Evolutionary conservation across 2,888 invertebrate species (phyloP), one percentile per base, ranked within the genome.

Genomic region (Tupiocoris notatus): DNA sequence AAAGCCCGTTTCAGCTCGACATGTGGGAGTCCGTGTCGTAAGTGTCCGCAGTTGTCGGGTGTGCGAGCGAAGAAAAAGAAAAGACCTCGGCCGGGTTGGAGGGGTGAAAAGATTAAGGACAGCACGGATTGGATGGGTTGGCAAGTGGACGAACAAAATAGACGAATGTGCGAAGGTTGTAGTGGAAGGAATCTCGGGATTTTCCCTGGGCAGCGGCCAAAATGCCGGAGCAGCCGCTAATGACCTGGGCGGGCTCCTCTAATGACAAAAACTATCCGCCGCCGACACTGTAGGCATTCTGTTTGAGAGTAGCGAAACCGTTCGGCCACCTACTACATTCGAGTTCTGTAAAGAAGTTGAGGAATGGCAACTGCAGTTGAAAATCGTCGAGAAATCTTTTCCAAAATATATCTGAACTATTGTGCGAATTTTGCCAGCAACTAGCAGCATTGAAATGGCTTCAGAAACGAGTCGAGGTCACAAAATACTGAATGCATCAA

Each of bases 181-280:
- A 59, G 18, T 20, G n/a, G 54, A 63, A 20, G 39, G 61, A n/a
- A n/a, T n/a, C n/a, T 17, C 3, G 61, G 62, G 62, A 39, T 39
- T 67, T 56, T 18, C 22, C n/a, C 73, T 73, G 73, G 73, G 73
- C 63, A 39, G 73, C 61, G 73, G 73, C 73, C 73, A 73, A 73
- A 73, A 73, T 63, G 65, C 39, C 25, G 25, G 54, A 57, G 62
- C n/a, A 54, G 54, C 6, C 73, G 62, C 73, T 73, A 73, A 73
- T 62, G 73, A 73, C 73, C 62, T 62, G 73, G 73, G 73, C 73
- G 73, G 73, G 73, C 62, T 62, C 39, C n/a, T 39, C 73, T 73
- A 73, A 73, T 73, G 73, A 73, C 73, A 73, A 73, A 73, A 73
- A 73, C 73, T 73, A 63, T 25, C 73, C 73, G 25, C 70, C 70